Evolutionary conservation across 1,140 invertebrate genomes (phyloP).

Genomic region (Penaeus chinensis): DNA sequence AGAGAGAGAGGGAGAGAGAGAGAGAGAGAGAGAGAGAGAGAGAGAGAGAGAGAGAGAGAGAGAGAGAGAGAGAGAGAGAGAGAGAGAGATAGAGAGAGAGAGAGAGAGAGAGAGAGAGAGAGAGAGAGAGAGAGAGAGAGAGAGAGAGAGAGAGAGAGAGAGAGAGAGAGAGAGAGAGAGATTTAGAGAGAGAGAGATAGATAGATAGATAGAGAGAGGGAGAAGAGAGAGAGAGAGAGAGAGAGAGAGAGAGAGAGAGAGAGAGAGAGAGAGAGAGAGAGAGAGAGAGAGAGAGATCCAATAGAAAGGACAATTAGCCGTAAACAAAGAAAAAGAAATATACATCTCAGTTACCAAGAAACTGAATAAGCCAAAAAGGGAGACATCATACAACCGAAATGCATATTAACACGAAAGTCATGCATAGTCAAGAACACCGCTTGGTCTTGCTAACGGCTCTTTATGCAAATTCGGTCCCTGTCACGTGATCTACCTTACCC

Average conservation of each 20-base stretch:
- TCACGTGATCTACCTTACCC: no score
- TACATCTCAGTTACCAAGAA: background rate
- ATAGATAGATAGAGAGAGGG: background rate
- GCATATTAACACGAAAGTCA: no score
- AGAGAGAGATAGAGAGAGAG: constrained; percentile 19
- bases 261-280: background rate
- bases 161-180: background rate
- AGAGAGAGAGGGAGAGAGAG: background rate
- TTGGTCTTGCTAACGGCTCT: no score
- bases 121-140: constrained; percentile 7
- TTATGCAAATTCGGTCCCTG: no score
- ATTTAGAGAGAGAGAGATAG: background rate
- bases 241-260: no score
- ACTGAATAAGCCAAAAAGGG: no score
- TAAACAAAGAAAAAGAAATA: background rate
- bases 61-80: background rate
- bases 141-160: background rate
- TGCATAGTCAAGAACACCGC: no score
- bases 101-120: constrained; percentile 28
- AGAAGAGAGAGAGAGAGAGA: background rate
- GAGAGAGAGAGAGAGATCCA: background rate
- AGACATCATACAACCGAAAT: no score
- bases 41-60: constrained; percentile 24
- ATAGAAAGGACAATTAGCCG: background rate
- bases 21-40: background rate